Percentiles rank a stretch among this genome's conserved stretches.
phyloP scores from a whole-genome alignment of 2,113 vertebrate species.

The Gadus macrocephalus region DNA sequence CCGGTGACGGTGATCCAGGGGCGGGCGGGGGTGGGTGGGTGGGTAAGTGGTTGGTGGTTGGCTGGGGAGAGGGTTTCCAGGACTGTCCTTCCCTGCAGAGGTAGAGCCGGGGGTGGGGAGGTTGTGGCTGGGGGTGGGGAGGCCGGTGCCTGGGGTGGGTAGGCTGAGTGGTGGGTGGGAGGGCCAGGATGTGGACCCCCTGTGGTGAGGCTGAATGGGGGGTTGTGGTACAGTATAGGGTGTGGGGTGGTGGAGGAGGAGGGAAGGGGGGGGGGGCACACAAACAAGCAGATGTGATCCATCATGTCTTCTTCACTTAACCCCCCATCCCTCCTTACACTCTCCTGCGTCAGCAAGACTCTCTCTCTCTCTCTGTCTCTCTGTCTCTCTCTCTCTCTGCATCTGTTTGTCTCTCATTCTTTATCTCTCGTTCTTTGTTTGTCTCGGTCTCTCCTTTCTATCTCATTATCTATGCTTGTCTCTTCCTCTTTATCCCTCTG shows the following conservation, averaged over 20 bases:
- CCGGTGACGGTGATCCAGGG: background rate
- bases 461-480: background rate
- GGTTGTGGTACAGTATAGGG: slow-evolving; percentile 12
- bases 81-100: slow-evolving; percentile 3
- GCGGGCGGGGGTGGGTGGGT: background rate
- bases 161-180: slow-evolving; percentile 32
- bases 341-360: background rate
- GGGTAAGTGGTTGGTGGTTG: background rate
- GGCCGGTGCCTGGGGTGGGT: slow-evolving; percentile 26
- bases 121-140: slow-evolving; percentile 3
- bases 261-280: background rate
- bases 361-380: too few species aligned
- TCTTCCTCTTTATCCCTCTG: background rate
- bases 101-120: background rate
- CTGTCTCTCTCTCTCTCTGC: too few species aligned
- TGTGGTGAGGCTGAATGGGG: slow-evolving; percentile 52
- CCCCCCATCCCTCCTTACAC: background rate
- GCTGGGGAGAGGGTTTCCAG: background rate
- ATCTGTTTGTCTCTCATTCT: too few species aligned
- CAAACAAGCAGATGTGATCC: slow-evolving; percentile 40
- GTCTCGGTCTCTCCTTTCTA: background rate
- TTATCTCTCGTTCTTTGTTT: background rate
- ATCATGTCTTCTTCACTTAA: slow-evolving; percentile 33
- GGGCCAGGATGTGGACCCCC: slow-evolving; percentile 46
- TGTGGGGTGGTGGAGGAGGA: background rate